phyloP scores from a whole-genome alignment of 2,888 invertebrate genomes.

The Mantis religiosa region DNA sequence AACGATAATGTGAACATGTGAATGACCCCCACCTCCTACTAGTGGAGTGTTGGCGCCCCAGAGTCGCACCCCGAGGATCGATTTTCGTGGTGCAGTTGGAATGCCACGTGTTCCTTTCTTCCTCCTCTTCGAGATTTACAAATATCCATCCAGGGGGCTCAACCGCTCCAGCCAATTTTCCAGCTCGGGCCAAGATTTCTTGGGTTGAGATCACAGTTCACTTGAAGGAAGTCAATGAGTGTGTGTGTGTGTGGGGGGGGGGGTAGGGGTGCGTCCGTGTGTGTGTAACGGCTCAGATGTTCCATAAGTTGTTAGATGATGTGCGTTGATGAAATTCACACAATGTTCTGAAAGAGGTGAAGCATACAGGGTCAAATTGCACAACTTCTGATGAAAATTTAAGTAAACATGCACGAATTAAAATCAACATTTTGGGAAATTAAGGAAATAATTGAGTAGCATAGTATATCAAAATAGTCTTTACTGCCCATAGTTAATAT shows the following conservation, averaged over 20 bases:
- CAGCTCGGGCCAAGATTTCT: neutral
- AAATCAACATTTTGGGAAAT: too few relatives aligned
- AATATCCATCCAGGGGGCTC: neutral
- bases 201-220: neutral
- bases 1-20: neutral
- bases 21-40: neutral
- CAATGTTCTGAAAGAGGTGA: too few relatives aligned
- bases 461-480: too few relatives aligned
- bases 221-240: neutral
- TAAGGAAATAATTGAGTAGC: too few relatives aligned
- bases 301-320: neutral
- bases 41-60: neutral
- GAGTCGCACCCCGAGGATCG: neutral
- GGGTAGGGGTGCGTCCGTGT: too few relatives aligned
- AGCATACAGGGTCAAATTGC: too few relatives aligned
- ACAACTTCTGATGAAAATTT: too few relatives aligned
- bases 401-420: too few relatives aligned
- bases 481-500: too few relatives aligned
- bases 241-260: neutral
- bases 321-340: neutral
- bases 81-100: neutral
- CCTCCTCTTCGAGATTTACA: neutral
- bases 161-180: neutral
- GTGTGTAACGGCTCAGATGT: neutral
- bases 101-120: neutral